Evolutionary conservation across 2,888 invertebrate species (phyloP), one percentile per base, ranked within the genome.

Genomic region (Julus scanicus): DNA sequence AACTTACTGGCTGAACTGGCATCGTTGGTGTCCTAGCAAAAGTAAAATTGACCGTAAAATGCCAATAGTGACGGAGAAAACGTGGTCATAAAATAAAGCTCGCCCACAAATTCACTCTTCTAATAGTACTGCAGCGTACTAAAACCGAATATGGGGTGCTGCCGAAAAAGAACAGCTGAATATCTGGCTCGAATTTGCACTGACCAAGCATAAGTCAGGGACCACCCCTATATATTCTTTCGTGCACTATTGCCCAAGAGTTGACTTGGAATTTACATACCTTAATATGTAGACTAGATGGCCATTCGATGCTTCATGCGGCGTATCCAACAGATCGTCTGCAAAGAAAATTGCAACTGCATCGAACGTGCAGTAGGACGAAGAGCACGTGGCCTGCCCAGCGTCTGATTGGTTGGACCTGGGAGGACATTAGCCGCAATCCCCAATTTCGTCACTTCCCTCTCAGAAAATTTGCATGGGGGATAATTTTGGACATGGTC

Each of bases 1-100:
- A 11, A 49, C 86, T 86, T 86, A 86, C 86, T 49, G 86, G 48
- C 49, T 86, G 86, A 49, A 86, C 86, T 48, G 86, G 86, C 86
- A 86, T 86, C 48, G 44, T 20, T n/a, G 48, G 37, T 37, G 39
- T 84, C 20, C 20, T 40, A 39, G 8, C 84, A 37, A 84, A 84
- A 39, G 39, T 84, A 84, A 84, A 84, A 84, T 40, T 84, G 13
- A 84, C 13, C 40, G 84, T 84, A 84, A 84, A 84, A 84, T 84
- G 84, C 84, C 84, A 84, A 84, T 15, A 84, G 37, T 84, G 84
- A 84, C 84, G 84, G 84, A 40, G 40, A 84, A 84, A 84, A 84
- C 84, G 84, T 84, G 84, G 84, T 84, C 84, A 40, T 40, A 84
- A 84, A 84, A 84, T 40, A n/a, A 11, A 63, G 57, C 57, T 63